phyloP scores from a whole-genome alignment of 2,888 invertebrate species.

The Linnaemya vulpina region DNA sequence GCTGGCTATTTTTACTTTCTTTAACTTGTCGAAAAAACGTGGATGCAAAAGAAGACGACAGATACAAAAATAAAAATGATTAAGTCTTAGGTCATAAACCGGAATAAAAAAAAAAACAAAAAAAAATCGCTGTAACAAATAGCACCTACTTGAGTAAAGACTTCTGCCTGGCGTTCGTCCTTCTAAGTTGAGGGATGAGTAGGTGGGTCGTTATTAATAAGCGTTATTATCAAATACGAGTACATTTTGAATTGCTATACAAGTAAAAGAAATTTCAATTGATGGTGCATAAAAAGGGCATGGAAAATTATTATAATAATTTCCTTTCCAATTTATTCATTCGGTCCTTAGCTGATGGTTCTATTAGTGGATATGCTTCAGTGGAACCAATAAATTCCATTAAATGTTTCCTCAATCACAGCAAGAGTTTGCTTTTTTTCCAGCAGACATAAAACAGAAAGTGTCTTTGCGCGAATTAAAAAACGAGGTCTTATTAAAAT shows the following conservation, averaged over 20 bases:
- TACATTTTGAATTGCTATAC: constrained; percentile 52
- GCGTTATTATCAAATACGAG: constrained; percentile 46
- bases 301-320: constrained; percentile 44
- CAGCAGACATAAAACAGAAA: constrained; percentile 31
- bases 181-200: constrained; percentile 1
- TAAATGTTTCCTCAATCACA: constrained; percentile 70
- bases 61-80: constrained; percentile 57
- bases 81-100: constrained; percentile 61
- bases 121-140: constrained; percentile 13
- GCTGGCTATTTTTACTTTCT: neutral
- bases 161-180: neutral
- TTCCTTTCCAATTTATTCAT: constrained; percentile 6
- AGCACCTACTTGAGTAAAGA: constrained; percentile 44
- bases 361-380: constrained; percentile 64
- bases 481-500: constrained; percentile 31
- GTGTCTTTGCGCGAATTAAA: constrained; percentile 6
- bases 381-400: constrained; percentile 71
- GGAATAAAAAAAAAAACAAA: constrained; percentile 13
- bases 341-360: constrained; percentile 46
- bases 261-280: constrained; percentile 47
- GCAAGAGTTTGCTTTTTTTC: constrained; percentile 32
- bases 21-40: constrained; percentile 28
- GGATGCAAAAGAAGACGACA: constrained; percentile 32
- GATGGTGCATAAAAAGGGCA: neutral
- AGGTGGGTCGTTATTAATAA: constrained; percentile 53